A percentile compares a stretch with the other conserved stretches of the same genome.
These are phyloP conservation scores for Thaleichthys pacificus DNA, from an alignment of 2,797 vertebrate species.

Conservation along the genomic window DNA sequence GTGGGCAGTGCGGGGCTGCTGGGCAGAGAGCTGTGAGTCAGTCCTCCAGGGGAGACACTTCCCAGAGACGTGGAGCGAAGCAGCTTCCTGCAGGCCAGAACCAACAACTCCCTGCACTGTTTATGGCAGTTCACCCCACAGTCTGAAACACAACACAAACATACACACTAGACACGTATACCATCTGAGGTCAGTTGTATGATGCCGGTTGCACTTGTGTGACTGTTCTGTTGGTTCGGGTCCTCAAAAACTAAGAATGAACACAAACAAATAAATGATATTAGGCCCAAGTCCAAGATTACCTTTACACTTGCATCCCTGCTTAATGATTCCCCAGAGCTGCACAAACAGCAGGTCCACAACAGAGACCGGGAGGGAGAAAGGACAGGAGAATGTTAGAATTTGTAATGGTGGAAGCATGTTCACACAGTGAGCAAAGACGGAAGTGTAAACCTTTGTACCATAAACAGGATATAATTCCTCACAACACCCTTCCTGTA, in stretches of 20 bases:
- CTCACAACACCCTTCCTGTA: constrained; percentile 81
- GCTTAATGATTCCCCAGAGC: constrained; percentile 99
- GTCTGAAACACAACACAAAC: constrained; percentile 70
- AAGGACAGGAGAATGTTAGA: constrained; percentile 67
- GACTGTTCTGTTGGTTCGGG: no score
- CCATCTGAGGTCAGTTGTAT: no score
- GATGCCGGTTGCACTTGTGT: no score
- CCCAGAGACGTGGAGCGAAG: constrained; percentile 82
- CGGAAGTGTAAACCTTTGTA: constrained; percentile 57
- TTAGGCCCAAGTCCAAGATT: constrained; percentile 35
- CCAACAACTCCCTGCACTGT: constrained; percentile 92
- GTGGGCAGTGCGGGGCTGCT: constrained; percentile 86
- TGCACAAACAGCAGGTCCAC: constrained; percentile 63
- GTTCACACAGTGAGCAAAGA: constrained; percentile 44
- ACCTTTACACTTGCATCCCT: constrained; percentile 99
- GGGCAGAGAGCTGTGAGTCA: constrained; percentile 85
- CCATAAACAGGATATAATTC: constrained; percentile 82
- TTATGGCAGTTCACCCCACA: constrained; percentile 97
- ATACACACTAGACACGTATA: not conserved
- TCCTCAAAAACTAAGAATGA: no score
- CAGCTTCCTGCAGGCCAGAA: constrained; percentile 90
- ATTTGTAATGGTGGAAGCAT: constrained; percentile 67
- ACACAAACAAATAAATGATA: constrained; percentile 1
- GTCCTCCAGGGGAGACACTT: constrained; percentile 64
- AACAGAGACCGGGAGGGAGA: constrained; percentile 63